Evolutionary conservation across 1,140 invertebrate genomes (phyloP).

Genomic region (Pteromalus puparum): DNA sequence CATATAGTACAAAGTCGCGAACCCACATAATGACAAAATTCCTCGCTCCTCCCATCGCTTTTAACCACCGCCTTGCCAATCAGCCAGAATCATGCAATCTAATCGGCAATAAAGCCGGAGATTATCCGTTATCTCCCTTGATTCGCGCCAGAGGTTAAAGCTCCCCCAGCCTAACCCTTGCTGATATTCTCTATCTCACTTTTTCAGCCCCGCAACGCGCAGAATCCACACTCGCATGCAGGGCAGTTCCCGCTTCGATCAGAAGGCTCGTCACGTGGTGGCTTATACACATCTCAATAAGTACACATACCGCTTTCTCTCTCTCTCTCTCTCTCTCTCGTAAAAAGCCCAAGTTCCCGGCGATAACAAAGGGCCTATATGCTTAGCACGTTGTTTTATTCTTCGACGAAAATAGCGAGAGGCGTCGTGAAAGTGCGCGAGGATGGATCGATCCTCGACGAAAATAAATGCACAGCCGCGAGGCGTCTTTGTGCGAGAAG

Average conservation of each 20-base stretch:
- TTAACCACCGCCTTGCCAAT: neutral
- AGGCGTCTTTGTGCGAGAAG: neutral
- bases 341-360: neutral
- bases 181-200: no score
- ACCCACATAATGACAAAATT: no score
- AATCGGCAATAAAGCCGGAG: neutral
- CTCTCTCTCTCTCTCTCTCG: no score
- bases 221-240: neutral
- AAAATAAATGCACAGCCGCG: neutral
- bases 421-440: neutral
- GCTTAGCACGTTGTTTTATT: neutral
- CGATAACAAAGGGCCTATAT: neutral
- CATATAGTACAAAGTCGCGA: no score
- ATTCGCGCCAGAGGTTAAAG: conserved; percentile 8
- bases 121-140: neutral
- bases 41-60: no score
- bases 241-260: neutral
- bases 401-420: neutral
- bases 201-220: neutral
- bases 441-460: conserved; percentile 7
- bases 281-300: neutral
- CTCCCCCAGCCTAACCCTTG: neutral
- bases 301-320: neutral
- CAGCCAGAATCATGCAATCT: neutral
- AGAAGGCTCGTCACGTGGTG: neutral